phyloP scores from a whole-genome alignment of 1,140 invertebrate species.

The Panagrolaimus sp. region DNA sequence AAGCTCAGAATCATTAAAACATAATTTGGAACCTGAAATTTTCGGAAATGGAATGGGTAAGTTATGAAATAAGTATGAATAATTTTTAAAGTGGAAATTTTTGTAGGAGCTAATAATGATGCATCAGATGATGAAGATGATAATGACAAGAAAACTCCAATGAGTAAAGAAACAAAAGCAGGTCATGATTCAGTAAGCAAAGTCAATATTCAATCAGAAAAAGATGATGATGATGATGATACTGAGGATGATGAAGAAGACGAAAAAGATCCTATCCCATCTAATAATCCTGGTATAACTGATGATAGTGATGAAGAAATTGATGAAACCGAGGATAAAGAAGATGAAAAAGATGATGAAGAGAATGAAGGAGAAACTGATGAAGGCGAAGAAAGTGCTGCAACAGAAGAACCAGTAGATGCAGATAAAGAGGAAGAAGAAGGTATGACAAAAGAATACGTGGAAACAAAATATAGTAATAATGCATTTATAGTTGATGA shows the following conservation, averaged over 20 bases:
- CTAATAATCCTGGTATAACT: too few relatives aligned
- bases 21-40: background rate
- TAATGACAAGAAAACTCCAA: too few relatives aligned
- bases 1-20: background rate
- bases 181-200: too few relatives aligned
- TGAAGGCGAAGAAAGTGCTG: background rate
- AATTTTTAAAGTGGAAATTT: too few relatives aligned
- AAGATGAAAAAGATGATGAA: background rate
- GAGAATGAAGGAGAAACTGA: background rate
- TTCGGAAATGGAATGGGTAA: too few relatives aligned
- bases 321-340: slow-evolving; percentile 8
- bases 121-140: too few relatives aligned
- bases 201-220: background rate
- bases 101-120: too few relatives aligned
- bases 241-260: background rate
- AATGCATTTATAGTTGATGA: too few relatives aligned
- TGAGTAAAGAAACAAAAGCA: too few relatives aligned
- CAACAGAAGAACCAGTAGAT: background rate
- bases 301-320: background rate
- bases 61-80: too few relatives aligned
- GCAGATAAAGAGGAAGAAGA: background rate
- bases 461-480: too few relatives aligned
- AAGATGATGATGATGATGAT: background rate
- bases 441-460: too few relatives aligned
- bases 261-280: background rate